These are phyloP conservation scores for Acronicta psi DNA, from an alignment of 2,888 invertebrate genomes.

Conservation along the genomic window DNA sequence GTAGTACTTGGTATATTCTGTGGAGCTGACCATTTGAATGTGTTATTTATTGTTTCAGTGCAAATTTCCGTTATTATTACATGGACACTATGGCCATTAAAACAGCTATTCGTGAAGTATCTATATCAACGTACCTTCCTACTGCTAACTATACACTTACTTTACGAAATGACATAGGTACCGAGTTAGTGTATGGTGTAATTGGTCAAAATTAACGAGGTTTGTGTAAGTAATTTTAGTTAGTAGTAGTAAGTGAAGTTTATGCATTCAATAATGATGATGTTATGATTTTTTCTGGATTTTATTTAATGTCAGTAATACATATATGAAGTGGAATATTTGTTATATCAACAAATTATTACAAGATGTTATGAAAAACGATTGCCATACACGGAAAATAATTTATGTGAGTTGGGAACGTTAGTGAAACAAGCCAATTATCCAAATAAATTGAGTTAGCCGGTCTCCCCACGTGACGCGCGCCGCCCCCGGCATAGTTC, in stretches of 20 bases:
- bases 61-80: constrained; percentile 2
- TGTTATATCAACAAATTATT: constrained; percentile 9
- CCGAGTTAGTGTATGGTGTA: no score
- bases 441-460: constrained; percentile 85
- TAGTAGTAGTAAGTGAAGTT: no score
- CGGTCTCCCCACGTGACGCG: constrained; percentile 63
- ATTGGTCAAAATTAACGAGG: no score
- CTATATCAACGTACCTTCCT: not conserved
- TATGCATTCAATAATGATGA: no score
- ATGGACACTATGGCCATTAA: constrained; percentile 6
- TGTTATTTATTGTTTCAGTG: constrained; percentile 33
- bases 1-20: constrained; percentile 31
- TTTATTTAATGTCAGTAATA: not conserved
- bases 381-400: constrained; percentile 49
- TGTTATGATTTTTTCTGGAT: not conserved
- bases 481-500: constrained; percentile 72
- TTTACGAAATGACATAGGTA: no score
- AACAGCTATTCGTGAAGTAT: constrained; percentile 1
- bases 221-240: no score
- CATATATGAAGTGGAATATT: not conserved
- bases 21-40: constrained; percentile 20
- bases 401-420: constrained; percentile 69
- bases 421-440: constrained; percentile 85
- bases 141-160: no score
- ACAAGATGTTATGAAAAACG: constrained; percentile 34